Conservation (phyloP, 2,888 invertebrate species). For the Chloroclystis v-ata region DNA sequence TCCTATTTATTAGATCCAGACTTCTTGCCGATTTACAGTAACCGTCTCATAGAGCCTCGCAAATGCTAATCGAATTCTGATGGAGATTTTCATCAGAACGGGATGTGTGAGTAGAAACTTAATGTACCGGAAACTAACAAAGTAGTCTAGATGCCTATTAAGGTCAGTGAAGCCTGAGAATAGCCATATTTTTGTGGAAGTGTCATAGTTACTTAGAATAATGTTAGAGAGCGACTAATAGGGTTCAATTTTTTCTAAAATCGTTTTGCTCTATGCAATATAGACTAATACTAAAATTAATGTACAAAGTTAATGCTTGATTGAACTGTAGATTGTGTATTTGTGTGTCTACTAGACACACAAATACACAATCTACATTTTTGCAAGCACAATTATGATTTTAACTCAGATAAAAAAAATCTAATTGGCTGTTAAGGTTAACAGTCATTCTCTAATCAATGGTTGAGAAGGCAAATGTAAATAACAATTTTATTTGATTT, state of each 20-base stretch:
- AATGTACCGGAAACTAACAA: constrained; percentile 19
- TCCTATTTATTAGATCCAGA: neutral
- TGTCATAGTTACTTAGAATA: neutral
- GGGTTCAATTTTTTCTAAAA: neutral
- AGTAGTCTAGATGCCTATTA: constrained; percentile 17
- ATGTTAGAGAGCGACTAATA: neutral
- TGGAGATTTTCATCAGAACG: constrained; percentile 14
- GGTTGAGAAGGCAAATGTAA: too few relatives aligned
- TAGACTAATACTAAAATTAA: too few relatives aligned
- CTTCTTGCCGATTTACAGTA: neutral
- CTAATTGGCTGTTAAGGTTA: too few relatives aligned
- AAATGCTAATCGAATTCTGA: constrained; percentile 19
- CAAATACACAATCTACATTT: too few relatives aligned
- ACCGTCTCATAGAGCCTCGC: neutral
- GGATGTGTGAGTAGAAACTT: constrained; percentile 7
- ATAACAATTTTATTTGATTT: too few relatives aligned
- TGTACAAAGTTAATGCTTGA: too few relatives aligned
- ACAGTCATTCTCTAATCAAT: too few relatives aligned
- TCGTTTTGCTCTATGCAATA: too few relatives aligned
- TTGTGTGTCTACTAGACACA: too few relatives aligned
- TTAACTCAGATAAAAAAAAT: too few relatives aligned
- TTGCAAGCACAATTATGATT: too few relatives aligned
- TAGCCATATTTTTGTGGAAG: constrained; percentile 2
- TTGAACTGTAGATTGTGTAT: too few relatives aligned
- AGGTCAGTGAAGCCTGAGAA: constrained; percentile 6